Percentiles rank a stretch among this genome's conserved stretches.
phyloP scores from a whole-genome alignment of 2,113 vertebrate species.

The Centropus unirufus region DNA sequence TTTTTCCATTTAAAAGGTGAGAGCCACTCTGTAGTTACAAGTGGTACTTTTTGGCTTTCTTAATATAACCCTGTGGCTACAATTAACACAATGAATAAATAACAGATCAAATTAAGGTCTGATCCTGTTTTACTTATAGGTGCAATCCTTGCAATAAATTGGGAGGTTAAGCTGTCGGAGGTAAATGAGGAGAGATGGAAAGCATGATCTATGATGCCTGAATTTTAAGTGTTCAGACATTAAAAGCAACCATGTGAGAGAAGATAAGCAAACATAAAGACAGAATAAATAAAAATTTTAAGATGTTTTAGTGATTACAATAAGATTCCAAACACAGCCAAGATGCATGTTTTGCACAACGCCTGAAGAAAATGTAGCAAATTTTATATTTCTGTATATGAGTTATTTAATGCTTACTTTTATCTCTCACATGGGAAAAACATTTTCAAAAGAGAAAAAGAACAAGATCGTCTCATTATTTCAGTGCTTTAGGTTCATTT shows the following conservation, averaged over 20 bases:
- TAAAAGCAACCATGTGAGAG: not conserved
- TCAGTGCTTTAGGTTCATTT: conserved; percentile 18
- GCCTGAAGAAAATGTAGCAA: not conserved
- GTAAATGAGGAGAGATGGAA: conserved; percentile 48
- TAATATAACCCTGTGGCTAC: conserved; percentile 72
- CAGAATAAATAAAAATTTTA: not conserved
- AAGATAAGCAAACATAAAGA: not conserved
- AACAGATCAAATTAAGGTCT: conserved; percentile 69
- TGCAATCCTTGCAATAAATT: conserved; percentile 46
- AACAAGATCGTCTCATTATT: not conserved
- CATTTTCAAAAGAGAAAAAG: not conserved
- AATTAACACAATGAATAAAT: conserved; percentile 69
- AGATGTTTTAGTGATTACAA: not conserved
- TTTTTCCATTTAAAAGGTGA: conserved; percentile 70
- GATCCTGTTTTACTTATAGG: conserved; percentile 46
- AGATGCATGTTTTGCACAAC: not conserved
- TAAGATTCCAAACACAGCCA: not conserved
- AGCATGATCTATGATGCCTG: not conserved
- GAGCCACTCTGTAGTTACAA: conserved; percentile 69
- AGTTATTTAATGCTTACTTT: not conserved
- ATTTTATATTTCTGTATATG: not conserved
- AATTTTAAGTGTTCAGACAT: conserved; percentile 31
- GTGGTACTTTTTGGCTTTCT: conserved; percentile 71
- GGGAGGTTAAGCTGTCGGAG: conserved; percentile 39
- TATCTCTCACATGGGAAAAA: not conserved